Conservation (phyloP, 2,113 vertebrate species). For the Channa maculata region DNA sequence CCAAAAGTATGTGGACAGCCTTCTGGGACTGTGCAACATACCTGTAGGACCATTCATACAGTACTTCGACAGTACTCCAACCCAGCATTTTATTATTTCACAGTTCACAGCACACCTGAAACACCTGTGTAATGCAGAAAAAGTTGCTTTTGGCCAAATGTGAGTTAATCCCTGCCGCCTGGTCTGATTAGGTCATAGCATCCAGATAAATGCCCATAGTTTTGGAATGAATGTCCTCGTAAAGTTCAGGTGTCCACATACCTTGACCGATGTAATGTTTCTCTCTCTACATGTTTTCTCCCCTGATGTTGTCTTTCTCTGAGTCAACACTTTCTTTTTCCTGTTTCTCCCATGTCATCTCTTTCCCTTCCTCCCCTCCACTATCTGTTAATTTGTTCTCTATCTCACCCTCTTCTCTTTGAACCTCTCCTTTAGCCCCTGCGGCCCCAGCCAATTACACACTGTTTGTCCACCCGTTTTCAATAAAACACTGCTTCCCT, state of each 20-base stretch:
- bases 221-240: not conserved
- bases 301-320: constrained; percentile 60
- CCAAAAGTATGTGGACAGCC: constrained; percentile 10
- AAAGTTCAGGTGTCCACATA: constrained; percentile 31
- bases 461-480: constrained; percentile 83
- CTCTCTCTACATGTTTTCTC: constrained; percentile 14
- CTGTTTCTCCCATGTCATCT: constrained; percentile 62
- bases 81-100: not conserved
- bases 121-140: not conserved
- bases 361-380: constrained; percentile 59
- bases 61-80: too few relatives aligned
- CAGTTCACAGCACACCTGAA: not conserved
- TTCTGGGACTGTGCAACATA: not conserved
- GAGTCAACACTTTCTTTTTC: constrained; percentile 72
- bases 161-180: not conserved
- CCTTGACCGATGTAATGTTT: not conserved
- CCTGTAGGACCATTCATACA: too few relatives aligned
- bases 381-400: constrained; percentile 68
- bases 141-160: too few relatives aligned
- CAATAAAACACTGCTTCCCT: constrained; percentile 76
- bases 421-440: constrained; percentile 77
- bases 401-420: constrained; percentile 69
- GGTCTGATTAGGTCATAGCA: not conserved
- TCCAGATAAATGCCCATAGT: not conserved
- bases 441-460: constrained; percentile 80